These are phyloP conservation scores for Xylota segnis DNA, from an alignment of 2,888 invertebrate genomes.

Conservation along the genomic window DNA sequence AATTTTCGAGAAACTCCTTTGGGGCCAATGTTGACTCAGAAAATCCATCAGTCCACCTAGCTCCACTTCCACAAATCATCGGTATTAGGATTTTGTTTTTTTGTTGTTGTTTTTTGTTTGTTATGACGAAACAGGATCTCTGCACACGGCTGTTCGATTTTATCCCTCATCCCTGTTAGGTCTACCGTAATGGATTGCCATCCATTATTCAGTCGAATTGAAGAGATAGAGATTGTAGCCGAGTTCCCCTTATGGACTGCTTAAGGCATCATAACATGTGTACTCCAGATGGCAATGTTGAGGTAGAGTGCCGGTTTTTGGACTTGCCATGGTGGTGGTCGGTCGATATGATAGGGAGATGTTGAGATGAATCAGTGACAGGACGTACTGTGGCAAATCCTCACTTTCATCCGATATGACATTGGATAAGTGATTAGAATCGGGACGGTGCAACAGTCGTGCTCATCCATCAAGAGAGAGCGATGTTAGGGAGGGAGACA, in stretches of 20 bases:
- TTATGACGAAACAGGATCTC: constrained; percentile 32
- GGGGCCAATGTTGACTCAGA: constrained; percentile 5
- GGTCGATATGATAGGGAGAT: constrained; percentile 8
- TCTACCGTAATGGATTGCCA: constrained; percentile 47
- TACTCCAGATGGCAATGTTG: neutral
- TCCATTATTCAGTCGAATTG: constrained; percentile 53
- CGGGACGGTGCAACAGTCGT: neutral
- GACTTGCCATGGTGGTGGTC: neutral
- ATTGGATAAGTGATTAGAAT: constrained; percentile 31
- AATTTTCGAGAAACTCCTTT: constrained; percentile 20
- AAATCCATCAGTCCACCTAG: constrained; percentile 16
- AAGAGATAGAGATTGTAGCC: neutral
- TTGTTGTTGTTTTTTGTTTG: constrained; percentile 11
- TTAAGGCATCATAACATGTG: constrained; percentile 49
- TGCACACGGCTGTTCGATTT: constrained; percentile 21
- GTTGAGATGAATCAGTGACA: neutral
- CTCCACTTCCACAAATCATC: constrained; percentile 16
- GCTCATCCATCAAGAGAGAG: constrained; percentile 2
- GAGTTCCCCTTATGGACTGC: constrained; percentile 8
- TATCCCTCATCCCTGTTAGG: neutral
- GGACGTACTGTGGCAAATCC: neutral
- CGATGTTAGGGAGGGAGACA: neutral
- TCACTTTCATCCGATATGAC: neutral
- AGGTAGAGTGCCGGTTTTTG: neutral
- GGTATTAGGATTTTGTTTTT: constrained; percentile 26